Conservation (phyloP, 2,113 vertebrate species). For the Dromaius novaehollandiae region DNA sequence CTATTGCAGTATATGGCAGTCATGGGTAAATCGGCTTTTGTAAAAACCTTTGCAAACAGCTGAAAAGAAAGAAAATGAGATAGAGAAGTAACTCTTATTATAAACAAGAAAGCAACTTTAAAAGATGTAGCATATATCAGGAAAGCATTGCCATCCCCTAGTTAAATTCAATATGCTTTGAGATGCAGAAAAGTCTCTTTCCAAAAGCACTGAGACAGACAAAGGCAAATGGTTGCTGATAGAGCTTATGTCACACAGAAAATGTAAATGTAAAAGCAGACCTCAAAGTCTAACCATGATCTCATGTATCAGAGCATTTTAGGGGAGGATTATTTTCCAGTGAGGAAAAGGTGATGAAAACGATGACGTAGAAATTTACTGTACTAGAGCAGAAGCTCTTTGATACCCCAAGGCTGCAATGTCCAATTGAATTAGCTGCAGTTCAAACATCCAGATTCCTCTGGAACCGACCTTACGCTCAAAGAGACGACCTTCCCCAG, state of each 20-base stretch:
- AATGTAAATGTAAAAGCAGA: background rate
- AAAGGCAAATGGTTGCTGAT: background rate
- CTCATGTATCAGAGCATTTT: background rate
- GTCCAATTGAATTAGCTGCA: background rate
- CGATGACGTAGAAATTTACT: background rate
- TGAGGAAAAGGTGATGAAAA: background rate
- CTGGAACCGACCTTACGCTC: background rate
- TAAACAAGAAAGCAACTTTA: background rate
- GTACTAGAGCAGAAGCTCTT: background rate
- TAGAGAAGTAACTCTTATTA: background rate
- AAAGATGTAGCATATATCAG: background rate
- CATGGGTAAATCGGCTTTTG: background rate
- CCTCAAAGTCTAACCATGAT: background rate
- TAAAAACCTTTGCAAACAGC: background rate
- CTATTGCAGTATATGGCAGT: background rate
- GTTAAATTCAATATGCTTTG: background rate
- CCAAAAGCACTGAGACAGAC: background rate
- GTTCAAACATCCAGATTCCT: background rate
- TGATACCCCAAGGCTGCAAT: background rate
- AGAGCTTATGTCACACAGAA: fast-evolving
- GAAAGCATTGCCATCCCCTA: background rate
- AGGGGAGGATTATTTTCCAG: background rate
- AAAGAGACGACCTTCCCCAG: no score
- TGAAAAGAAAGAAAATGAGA: background rate
- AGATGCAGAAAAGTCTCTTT: background rate